phyloP scores from a whole-genome alignment of 2,797 vertebrate genomes.

The Leucoraja ocellata region DNA sequence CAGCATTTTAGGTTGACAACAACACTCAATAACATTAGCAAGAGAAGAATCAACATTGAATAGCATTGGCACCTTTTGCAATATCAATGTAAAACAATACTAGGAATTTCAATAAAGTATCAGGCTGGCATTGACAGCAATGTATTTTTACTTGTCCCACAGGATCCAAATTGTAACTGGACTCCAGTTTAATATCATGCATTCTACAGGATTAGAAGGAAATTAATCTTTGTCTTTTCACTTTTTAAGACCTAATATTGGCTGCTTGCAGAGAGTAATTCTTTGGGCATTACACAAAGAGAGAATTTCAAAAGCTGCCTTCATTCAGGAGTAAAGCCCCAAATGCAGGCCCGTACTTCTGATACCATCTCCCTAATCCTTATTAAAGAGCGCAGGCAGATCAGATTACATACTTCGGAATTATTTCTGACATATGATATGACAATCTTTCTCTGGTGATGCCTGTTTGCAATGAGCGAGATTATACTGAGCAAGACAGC shows the following conservation, averaged over 20 bases:
- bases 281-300: neutral
- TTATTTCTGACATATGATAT: conserved; percentile 30
- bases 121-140: neutral
- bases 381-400: conserved; percentile 16
- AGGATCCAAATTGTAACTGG: neutral
- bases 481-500: neutral
- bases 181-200: neutral
- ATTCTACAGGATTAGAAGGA: neutral
- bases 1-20: neutral
- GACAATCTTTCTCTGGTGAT: neutral
- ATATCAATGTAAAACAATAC: neutral
- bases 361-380: conserved; percentile 16
- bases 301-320: conserved; percentile 18
- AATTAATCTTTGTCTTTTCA: conserved; percentile 31
- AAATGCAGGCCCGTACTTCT: neutral
- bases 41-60: neutral
- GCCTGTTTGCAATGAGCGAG: neutral
- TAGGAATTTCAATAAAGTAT: neutral
- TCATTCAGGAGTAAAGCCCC: neutral
- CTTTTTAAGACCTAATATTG: conserved; percentile 26
- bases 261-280: neutral
- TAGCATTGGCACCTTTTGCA: neutral
- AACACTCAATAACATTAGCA: neutral
- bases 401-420: neutral
- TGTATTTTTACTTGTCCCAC: neutral